Evolutionary conservation across 2,888 invertebrate species (phyloP).

Genomic region (Nemoura dubitans): DNA sequence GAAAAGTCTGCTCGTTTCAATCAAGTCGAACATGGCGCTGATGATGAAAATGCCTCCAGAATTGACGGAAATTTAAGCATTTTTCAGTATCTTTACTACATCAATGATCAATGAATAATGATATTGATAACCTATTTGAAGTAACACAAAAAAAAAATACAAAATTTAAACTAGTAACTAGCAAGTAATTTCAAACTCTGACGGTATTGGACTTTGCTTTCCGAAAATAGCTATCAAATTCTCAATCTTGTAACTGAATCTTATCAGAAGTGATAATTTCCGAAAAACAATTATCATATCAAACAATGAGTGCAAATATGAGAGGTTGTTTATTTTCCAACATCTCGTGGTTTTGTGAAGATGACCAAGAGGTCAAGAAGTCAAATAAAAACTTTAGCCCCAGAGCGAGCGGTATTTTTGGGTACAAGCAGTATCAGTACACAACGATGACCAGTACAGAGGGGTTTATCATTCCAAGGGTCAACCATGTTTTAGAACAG

Average conservation of each 20-base stretch:
- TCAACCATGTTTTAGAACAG: not conserved
- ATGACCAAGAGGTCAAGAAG: not conserved
- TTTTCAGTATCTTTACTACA: too few relatives aligned
- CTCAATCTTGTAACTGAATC: not conserved
- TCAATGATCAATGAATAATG: too few relatives aligned
- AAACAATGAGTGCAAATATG: not conserved
- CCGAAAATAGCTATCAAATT: not conserved
- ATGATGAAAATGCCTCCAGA: too few relatives aligned
- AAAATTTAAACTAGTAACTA: too few relatives aligned
- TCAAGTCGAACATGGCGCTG: too few relatives aligned
- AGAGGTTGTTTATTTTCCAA: not conserved
- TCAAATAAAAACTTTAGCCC: not conserved
- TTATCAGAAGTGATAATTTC: not conserved
- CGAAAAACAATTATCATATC: not conserved
- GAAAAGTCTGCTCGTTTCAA: too few relatives aligned
- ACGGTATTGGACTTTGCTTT: not conserved
- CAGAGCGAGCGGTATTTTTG: not conserved
- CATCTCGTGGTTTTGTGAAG: not conserved
- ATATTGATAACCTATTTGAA: too few relatives aligned
- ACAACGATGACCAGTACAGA: not conserved
- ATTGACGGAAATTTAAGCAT: too few relatives aligned
- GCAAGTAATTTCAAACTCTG: too few relatives aligned
- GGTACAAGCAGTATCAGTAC: not conserved
- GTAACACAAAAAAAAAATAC: too few relatives aligned
- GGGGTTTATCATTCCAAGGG: not conserved